Conservation (phyloP, 92 coral and sea anemone genomes). For the Epizoanthus ramosus region DNA sequence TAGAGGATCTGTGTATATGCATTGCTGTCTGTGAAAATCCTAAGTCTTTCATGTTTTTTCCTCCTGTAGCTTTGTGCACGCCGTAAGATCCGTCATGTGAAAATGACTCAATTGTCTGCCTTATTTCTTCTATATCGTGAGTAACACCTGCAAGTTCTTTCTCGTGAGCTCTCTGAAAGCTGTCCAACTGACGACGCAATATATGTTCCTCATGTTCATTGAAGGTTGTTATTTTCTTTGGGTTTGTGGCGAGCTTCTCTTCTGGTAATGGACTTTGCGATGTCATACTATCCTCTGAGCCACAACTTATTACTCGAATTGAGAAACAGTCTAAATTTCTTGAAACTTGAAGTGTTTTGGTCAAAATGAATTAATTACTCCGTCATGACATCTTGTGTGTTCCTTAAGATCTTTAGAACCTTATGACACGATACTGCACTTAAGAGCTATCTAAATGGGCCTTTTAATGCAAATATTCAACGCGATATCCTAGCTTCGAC, state of each 20-base stretch:
- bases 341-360: not conserved
- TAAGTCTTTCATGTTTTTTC: not conserved
- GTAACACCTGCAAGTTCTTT: conserved; percentile 50
- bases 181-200: conserved; percentile 35
- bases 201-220: conserved; percentile 45
- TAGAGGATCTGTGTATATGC: not conserved
- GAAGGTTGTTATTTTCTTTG: conserved; percentile 42
- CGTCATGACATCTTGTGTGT: not conserved
- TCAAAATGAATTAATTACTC: not conserved
- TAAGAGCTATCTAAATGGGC: not conserved
- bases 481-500: not conserved
- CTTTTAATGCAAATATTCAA: conserved; percentile 21
- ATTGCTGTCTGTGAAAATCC: too few relatives aligned
- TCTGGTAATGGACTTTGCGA: not conserved
- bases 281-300: not conserved
- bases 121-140: conserved; percentile 48
- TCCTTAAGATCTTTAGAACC: not conserved
- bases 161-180: conserved; percentile 40
- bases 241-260: not conserved
- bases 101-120: conserved; percentile 43
- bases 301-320: not conserved
- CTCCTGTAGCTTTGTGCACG: conserved; percentile 1
- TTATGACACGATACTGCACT: conserved; percentile 1
- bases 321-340: not conserved
- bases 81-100: conserved; percentile 44